Base-by-base conservation (phyloP, 2,888 invertebrate genomes). In the Phoenoteleia sp. region DNA sequence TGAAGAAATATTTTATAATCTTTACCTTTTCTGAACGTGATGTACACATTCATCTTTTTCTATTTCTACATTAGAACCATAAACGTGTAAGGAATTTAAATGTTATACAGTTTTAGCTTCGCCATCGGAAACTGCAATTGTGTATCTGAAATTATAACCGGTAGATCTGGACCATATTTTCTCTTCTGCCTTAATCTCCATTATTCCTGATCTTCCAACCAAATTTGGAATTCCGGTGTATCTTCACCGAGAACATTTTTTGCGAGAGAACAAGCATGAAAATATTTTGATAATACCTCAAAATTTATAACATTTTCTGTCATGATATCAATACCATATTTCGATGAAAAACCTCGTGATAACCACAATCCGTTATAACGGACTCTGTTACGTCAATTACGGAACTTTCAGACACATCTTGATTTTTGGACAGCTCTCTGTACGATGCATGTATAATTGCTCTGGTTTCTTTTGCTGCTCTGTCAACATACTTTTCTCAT, bases 271-370 rank as follows among this genome's bases (percentile, higher is more conserved):
- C 54, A 69, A 4, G 54, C 17, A 13, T 69, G 69, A 56, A 36
- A 69, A 56, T 54, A 69, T 27, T 69, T 69, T 2, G 54, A 69
- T 13, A 69, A 36, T 3, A 72, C 33, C 42, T 72, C 58, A 11
- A 58, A 72, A 23, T 72, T 47, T 11, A 19, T 72, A 11, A 58
- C 58, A 19, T 72, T 47, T 15, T 33, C 71, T 33, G 58, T 72
- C 2, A 72, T 5, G 0, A 72, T 3, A 25, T 58, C 71, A 45
- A 72, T 9, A 13, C 45, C 47, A 23, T 72, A 58, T 19, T 58
- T 58, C 6, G 58, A 58, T 11, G 19, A 4, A 58, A 72, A 72
- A 11, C 71, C 71, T 9, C 58, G 58, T 27, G 45, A 27, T 15
- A 58, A 11, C 45, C 42, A 58, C 0, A 58, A 72, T 9, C 71